Percentiles rank a stretch among this genome's conserved stretches.
phyloP scores from a whole-genome alignment of 2,113 vertebrate genomes.

The Saimiri boliviensis region DNA sequence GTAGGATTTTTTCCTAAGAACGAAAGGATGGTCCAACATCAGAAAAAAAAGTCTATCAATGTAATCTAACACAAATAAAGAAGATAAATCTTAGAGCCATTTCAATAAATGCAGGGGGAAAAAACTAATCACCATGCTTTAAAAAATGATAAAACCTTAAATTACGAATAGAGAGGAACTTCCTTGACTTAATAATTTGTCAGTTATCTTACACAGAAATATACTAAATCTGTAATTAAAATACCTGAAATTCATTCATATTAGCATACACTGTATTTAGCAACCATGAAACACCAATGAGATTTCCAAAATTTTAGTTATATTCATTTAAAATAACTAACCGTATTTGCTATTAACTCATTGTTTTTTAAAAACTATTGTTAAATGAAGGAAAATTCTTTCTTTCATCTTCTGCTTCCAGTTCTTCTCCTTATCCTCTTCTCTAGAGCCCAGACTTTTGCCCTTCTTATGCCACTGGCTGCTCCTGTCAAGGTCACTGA shows the following conservation, averaged over 20 bases:
- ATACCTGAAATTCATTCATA: not conserved
- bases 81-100: not conserved
- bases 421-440: not conserved
- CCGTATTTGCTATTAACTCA: not conserved
- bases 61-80: slow-evolving; percentile 16
- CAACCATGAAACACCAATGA: not conserved
- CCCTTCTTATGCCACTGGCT: not conserved
- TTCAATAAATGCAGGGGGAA: not conserved
- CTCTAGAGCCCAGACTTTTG: not conserved
- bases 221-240: not conserved
- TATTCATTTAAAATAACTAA: not conserved
- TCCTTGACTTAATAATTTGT: not conserved
- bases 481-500: not conserved
- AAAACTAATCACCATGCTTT: not conserved
- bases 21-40: not conserved
- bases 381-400: not conserved
- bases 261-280: not conserved
- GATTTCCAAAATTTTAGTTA: not conserved
- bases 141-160: slow-evolving; percentile 1
- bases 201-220: not conserved
- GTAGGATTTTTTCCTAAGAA: not conserved
- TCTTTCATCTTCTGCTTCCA: not conserved
- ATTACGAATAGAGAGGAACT: not conserved
- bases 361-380: not conserved
- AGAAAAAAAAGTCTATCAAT: not conserved